phyloP scores from a whole-genome alignment of 2,113 vertebrate genomes.

The Penelope pileata region DNA sequence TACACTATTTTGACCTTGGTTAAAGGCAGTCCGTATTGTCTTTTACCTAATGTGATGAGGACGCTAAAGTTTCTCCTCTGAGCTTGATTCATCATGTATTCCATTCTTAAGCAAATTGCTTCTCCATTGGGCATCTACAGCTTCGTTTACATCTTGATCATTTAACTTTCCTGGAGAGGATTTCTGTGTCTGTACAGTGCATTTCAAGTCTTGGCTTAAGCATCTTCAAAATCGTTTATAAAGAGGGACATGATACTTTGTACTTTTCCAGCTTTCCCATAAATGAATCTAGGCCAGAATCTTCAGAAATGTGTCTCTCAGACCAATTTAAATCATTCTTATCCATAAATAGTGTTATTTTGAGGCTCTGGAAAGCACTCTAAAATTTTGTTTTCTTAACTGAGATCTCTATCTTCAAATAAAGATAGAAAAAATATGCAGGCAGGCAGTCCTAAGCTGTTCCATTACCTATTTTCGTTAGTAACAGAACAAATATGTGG shows the following conservation, averaged over 20 bases:
- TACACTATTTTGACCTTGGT: neutral
- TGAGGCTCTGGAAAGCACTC: neutral
- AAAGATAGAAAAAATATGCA: neutral
- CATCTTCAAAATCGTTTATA: neutral
- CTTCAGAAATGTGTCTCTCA: neutral
- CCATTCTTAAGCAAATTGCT: neutral
- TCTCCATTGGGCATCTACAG: neutral
- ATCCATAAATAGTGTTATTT: neutral
- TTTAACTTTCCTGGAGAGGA: neutral
- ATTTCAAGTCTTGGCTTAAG: neutral
- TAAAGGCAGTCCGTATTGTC: neutral
- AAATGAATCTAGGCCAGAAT: neutral
- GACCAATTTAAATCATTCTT: neutral
- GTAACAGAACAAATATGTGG: neutral
- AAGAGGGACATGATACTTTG: neutral
- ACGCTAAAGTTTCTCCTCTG: neutral
- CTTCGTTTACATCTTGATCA: neutral
- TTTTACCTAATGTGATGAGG: neutral
- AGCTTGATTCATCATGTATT: neutral
- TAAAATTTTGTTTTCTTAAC: neutral
- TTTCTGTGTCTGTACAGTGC: neutral
- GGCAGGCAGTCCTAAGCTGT: neutral
- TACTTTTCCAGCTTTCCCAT: neutral
- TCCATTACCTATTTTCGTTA: neutral
- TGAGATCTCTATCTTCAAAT: neutral